Base-by-base conservation (phyloP, 2,113 vertebrate genomes). In the Gambusia holbrooki region DNA sequence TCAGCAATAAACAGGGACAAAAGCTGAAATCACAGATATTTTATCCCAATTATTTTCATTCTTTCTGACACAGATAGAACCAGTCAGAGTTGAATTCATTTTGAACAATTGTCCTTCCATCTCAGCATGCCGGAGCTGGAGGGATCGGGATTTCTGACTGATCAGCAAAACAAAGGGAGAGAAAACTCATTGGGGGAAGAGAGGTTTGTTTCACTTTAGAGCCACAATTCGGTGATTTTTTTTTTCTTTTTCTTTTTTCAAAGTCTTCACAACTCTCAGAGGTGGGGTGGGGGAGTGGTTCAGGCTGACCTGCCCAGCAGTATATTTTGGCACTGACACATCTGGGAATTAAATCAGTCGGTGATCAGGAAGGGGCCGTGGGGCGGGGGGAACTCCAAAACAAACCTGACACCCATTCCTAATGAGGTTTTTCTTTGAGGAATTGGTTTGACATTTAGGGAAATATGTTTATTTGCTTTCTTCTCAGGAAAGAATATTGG, bases 271-370 rank as follows among this genome's bases (percentile, higher is more conserved):
- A 40, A 64, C 69, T 82, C 68, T 71, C 37, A 62, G 66, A 80
- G 54, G 60, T 69, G 35, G 40, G 27, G 33, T 63, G 15, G 27
- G 33, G 66, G 15, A 35, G 51, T 28, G 54, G 71, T 37, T 63
- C 63, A 10, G 62, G 69, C 67, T 66, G 62, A 68, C 71, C 29
- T 3, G 72, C 73, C 85, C 79, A 78, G 71, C 69, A 77, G 33
- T 58, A 73, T 77, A 71, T 81, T 81, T 78, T 75, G 75, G 65
- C 82, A 77, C 60, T 1, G 28, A 72, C 74, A 69, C 70, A 82
- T 86, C 88, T 82, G 79, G 74, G 80, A 87, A 84, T 88, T 76
- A 73, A 85, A 86, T 87, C 83, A 79, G 66, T 4, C 10, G 28
- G 68, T 29, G 62, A 74, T 69, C 77, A 74, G 68, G 73, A 78